Evolutionary conservation across 2,888 invertebrate species (phyloP).

Genomic region (Serrognathus titanus): DNA sequence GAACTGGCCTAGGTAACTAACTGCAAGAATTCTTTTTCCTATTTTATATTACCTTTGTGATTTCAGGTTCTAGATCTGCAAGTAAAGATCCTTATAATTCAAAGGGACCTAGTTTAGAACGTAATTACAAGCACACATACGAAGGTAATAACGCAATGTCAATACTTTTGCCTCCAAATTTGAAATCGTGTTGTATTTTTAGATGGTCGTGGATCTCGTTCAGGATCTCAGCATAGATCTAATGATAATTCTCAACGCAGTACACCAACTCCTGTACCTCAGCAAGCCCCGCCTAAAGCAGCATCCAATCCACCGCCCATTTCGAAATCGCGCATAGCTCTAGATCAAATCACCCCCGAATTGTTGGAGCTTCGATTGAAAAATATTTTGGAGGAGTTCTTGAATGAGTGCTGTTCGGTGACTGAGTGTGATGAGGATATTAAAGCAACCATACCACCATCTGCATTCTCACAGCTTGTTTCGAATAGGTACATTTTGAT

Average conservation of each 20-base stretch:
- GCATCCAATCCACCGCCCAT: conserved; percentile 11
- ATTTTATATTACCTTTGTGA: conserved; percentile 1
- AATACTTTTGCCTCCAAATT: not conserved
- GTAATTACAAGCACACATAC: conserved; percentile 23
- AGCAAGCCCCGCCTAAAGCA: conserved; percentile 4
- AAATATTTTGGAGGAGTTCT: conserved; percentile 43
- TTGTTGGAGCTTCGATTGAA: conserved; percentile 37
- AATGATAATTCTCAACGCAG: conserved; percentile 41
- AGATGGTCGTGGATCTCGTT: conserved; percentile 55
- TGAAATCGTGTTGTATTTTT: conserved; percentile 5
- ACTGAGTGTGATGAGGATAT: conserved; percentile 42
- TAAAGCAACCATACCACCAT: conserved; percentile 31
- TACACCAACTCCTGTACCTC: conserved; percentile 7
- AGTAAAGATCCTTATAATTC: conserved; percentile 43
- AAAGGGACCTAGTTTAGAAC: conserved; percentile 47
- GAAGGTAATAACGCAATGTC: conserved; percentile 3
- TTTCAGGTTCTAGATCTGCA: conserved; percentile 20
- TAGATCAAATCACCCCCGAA: conserved; percentile 24
- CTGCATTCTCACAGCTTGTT: conserved; percentile 35
- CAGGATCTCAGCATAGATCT: conserved; percentile 58
- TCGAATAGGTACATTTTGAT: conserved; percentile 41
- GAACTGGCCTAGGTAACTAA: conserved; percentile 16
- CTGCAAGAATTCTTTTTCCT: conserved; percentile 14
- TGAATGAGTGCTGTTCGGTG: conserved; percentile 37
- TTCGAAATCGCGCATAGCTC: not conserved